Base-by-base conservation (phyloP, 2,113 vertebrate species). In the Procavia capensis region DNA sequence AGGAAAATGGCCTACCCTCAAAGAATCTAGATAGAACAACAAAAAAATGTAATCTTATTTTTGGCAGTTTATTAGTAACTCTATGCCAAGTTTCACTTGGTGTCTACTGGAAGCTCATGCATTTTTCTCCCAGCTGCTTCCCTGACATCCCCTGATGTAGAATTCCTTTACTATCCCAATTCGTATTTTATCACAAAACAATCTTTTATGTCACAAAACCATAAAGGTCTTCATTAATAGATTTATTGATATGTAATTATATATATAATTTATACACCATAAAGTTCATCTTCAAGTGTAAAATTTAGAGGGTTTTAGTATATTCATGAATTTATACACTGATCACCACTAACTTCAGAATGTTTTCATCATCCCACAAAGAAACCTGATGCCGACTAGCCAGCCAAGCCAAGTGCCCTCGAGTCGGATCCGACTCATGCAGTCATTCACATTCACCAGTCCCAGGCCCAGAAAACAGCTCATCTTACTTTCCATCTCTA, bases 151-250 rank as follows among this genome's bases (percentile, higher is more conserved):
- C 36, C 72, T 90, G 63, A 74, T 79, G 31, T 74, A 36, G 45
- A 72, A 83, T 5, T 72, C 63, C 66, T 85, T 80, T 63, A 63
- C 61, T 59, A 90, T 34, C 41, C 43, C 25, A 95, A 80, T 80
- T 93, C 24, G 72, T 72, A 61, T 74, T 95, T 86, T 84, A 86
- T 83, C 92, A 90, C 39, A 92, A 91, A 89, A 81, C 25, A 63
- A 83, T 43, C 84, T 95, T 64, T 61, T 76, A 93, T 75, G 43
- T 90, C 63, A 97, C 75, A 92, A 85, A 50, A 82, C 43, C 39
- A 36, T 90, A 93, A 90, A 22, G 82, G 39, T 84, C 36, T 85
- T 47, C 27, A 66, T 2, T 66, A 92, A 82, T 13, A 94, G 27
- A 5, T 85, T 90, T 92, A 76, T 3, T 92, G 85, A 92, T 59